Conservation (phyloP, 2,113 vertebrate species). For the Odocoileus virginianus region DNA sequence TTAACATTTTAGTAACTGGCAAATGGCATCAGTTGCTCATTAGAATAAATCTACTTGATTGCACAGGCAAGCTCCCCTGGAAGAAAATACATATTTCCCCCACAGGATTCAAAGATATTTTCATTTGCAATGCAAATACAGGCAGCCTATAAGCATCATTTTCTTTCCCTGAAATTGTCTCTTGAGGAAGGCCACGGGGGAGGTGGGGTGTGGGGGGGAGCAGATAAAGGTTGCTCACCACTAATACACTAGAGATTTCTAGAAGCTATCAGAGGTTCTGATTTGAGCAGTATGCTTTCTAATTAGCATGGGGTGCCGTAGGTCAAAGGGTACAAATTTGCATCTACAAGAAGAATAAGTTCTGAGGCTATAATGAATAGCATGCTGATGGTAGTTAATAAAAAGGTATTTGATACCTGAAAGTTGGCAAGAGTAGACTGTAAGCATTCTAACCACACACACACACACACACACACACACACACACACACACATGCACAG, state of each 20-base stretch:
- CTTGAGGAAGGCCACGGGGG: background rate
- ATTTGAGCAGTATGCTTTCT: background rate
- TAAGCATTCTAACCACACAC: background rate
- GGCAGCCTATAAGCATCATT: background rate
- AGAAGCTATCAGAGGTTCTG: background rate
- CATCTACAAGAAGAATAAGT: background rate
- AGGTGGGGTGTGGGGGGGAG: background rate
- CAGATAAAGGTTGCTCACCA: background rate
- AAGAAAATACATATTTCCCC: background rate
- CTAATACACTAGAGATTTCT: background rate
- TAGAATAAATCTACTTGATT: background rate
- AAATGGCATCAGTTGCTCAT: background rate
- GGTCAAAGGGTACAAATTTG: background rate
- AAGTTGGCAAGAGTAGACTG: background rate
- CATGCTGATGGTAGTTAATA: background rate
- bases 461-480: background rate
- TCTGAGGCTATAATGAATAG: background rate
- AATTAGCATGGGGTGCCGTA: background rate
- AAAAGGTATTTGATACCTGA: background rate
- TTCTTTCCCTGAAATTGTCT: background rate
- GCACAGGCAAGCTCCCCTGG: background rate
- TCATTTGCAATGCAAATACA: constrained; percentile 30
- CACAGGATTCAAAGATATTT: constrained; percentile 11
- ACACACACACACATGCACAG: background rate
- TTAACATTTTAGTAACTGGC: background rate